A percentile compares a stretch with the other conserved stretches of the same genome.
phyloP scores from a whole-genome alignment of 2,797 vertebrate genomes.

The Gallinago nigripennis region DNA sequence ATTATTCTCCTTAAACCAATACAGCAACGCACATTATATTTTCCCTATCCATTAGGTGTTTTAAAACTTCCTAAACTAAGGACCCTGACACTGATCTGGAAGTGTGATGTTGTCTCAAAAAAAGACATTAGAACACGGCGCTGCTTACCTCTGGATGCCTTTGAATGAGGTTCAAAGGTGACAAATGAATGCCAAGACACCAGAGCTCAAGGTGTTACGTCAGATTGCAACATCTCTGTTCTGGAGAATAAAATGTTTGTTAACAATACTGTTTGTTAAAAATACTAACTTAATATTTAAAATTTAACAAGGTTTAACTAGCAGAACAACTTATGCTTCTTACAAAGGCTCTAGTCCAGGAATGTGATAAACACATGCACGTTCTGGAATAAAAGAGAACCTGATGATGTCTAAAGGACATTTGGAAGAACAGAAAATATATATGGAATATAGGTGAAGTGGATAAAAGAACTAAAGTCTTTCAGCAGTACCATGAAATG shows the following conservation, averaged over 20 bases:
- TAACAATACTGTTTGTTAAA: not conserved
- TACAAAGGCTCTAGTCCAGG: not conserved
- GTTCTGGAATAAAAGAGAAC: not conserved
- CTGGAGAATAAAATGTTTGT: not conserved
- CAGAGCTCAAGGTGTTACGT: not conserved
- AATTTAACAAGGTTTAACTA: not conserved
- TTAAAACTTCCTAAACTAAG: not conserved
- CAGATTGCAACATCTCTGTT: not conserved
- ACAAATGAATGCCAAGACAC: not conserved
- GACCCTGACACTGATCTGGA: not conserved
- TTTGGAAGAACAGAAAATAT: not conserved
- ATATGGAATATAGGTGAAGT: not conserved
- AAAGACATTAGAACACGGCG: not conserved
- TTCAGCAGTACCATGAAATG: not conserved
- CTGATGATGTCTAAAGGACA: not conserved
- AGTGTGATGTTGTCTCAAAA: not conserved
- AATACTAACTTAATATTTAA: not conserved
- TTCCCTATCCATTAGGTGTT: not conserved
- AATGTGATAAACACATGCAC: not conserved
- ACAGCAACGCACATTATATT: not conserved
- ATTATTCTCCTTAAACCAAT: not conserved
- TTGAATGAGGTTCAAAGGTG: not conserved
- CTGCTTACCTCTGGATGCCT: accelerated
- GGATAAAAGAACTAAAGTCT: not conserved
- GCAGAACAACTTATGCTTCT: not conserved